phyloP scores from a whole-genome alignment of 2,888 invertebrate genomes.

The Campoplex capitator region DNA sequence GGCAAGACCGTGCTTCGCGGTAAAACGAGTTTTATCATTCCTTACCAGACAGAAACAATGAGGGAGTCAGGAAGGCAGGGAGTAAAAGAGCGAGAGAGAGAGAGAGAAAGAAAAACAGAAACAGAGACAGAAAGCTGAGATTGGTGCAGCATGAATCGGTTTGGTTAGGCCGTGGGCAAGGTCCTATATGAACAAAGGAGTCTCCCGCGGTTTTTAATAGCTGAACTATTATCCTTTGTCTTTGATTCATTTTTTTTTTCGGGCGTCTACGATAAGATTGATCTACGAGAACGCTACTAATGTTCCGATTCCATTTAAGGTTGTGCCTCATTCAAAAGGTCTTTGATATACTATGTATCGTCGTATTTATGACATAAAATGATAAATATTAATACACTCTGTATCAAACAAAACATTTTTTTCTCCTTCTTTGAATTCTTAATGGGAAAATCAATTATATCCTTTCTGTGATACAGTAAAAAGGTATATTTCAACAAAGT shows the following conservation, averaged over 20 bases:
- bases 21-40: constrained; percentile 71
- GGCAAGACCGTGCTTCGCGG: constrained; percentile 57
- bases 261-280: constrained; percentile 29
- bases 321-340: not conserved
- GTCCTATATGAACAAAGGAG: constrained; percentile 61
- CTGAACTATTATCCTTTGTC: constrained; percentile 57
- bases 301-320: constrained; percentile 14
- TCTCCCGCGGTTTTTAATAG: constrained; percentile 38
- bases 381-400: not conserved
- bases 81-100: constrained; percentile 30
- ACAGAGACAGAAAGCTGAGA: constrained; percentile 36
- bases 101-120: constrained; percentile 31
- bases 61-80: constrained; percentile 54
- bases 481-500: not conserved
- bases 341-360: not conserved
- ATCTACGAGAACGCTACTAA: constrained; percentile 35
- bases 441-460: not conserved
- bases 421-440: not conserved
- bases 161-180: constrained; percentile 60
- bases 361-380: not conserved
- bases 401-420: not conserved
- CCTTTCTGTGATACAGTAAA: not conserved
- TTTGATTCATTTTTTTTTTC: constrained; percentile 18
- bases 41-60: constrained; percentile 71
- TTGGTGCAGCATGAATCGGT: constrained; percentile 60